phyloP scores from a whole-genome alignment of 2,797 vertebrate genomes.

The Craterocephalus amniculus region DNA sequence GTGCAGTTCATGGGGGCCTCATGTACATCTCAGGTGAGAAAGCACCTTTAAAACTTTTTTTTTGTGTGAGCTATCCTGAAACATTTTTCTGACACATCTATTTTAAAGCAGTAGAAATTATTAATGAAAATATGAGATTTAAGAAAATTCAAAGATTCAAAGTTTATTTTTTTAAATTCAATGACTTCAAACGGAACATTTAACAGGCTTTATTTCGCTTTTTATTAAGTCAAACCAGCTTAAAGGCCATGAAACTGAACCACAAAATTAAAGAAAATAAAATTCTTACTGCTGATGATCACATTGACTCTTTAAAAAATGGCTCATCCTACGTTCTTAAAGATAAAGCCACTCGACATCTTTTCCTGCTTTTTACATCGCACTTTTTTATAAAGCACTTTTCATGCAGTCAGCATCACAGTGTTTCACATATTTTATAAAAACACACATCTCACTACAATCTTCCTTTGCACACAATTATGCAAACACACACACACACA shows the following conservation, averaged over 20 bases:
- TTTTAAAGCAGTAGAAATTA: too few species aligned
- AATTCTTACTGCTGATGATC: neutral
- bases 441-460: too few species aligned
- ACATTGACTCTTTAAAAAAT: neutral
- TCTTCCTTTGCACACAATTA: too few species aligned
- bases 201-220: neutral
- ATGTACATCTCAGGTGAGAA: slow-evolving; percentile 87
- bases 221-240: neutral
- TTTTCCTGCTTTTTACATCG: too few species aligned
- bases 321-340: neutral
- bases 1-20: slow-evolving; percentile 80
- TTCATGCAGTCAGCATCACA: too few species aligned
- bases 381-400: too few species aligned
- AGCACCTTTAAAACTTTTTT: neutral
- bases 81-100: neutral
- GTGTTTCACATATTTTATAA: too few species aligned
- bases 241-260: neutral
- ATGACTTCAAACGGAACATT: neutral
- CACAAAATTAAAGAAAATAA: neutral
- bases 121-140: too few species aligned
- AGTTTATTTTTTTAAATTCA: neutral
- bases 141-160: neutral
- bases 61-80: too few species aligned
- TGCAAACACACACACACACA: too few species aligned
- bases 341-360: neutral